phyloP scores from a whole-genome alignment of 64 coral and sea anemone species.

The Pocillopora damicornis region DNA sequence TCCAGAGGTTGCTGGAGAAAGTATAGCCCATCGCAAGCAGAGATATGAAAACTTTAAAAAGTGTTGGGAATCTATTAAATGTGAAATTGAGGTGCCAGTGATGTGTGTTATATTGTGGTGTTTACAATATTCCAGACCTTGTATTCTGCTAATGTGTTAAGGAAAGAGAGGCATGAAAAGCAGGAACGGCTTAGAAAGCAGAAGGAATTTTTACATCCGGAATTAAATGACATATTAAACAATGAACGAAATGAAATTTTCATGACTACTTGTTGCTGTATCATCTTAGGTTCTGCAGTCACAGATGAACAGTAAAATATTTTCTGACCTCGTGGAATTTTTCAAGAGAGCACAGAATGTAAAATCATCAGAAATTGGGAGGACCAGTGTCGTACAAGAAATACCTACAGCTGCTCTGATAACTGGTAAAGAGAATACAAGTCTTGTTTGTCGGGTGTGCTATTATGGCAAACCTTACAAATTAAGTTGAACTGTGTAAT shows the following conservation, averaged over 20 bases:
- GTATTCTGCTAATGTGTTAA: too few relatives aligned
- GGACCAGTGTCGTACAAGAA: slow-evolving; percentile 26
- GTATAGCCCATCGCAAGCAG: slow-evolving; percentile 28
- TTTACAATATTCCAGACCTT: not conserved
- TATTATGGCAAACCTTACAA: too few relatives aligned
- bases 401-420: slow-evolving; percentile 65
- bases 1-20: slow-evolving; percentile 38
- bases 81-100: slow-evolving; percentile 32
- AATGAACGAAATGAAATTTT: not conserved
- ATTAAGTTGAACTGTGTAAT: not conserved
- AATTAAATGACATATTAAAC: not conserved
- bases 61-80: slow-evolving; percentile 38
- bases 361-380: not conserved
- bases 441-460: too few relatives aligned
- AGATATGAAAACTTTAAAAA: slow-evolving; percentile 51
- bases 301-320: slow-evolving; percentile 60
- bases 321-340: slow-evolving; percentile 45
- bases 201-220: not conserved
- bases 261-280: not conserved
- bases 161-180: too few relatives aligned
- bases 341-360: slow-evolving; percentile 31
- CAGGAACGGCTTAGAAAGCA: too few relatives aligned
- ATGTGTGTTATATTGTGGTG: not conserved
- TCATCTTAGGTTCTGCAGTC: slow-evolving; percentile 36
- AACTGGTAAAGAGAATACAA: slow-evolving; percentile 32